These are phyloP conservation scores for Brachionus asplanchnoidis DNA, from an alignment of 1,140 invertebrate species.

Conservation along the genomic window DNA sequence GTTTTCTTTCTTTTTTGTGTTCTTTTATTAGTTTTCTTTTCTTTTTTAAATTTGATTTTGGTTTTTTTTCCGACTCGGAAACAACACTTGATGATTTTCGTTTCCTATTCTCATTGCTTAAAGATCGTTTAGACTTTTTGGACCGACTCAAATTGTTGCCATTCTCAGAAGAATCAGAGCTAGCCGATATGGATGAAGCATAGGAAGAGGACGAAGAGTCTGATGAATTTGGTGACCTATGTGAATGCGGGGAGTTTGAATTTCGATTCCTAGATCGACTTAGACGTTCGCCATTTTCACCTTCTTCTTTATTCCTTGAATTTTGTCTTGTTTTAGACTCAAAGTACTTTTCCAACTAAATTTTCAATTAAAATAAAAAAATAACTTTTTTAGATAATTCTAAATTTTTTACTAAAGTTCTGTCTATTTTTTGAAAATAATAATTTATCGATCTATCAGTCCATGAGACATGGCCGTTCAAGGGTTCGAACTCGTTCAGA, in stretches of 20 bases:
- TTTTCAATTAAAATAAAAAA: background rate
- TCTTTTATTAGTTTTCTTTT: background rate
- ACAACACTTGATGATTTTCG: background rate
- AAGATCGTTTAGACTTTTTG: background rate
- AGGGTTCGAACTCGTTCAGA: conserved; percentile 86
- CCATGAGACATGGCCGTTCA: conserved; percentile 93
- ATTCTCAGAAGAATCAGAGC: background rate
- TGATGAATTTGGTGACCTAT: background rate
- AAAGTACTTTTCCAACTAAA: conserved; percentile 29
- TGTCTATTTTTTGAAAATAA: conserved; percentile 91
- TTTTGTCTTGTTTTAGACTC: background rate
- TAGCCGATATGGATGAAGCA: background rate
- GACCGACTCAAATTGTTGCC: background rate
- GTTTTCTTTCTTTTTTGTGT: background rate
- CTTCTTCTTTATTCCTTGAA: background rate
- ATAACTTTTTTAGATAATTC: background rate
- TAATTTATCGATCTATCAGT: conserved; percentile 95
- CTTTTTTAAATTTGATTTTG: background rate
- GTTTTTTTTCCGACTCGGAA: background rate
- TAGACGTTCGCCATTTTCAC: background rate
- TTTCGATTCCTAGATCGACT: background rate
- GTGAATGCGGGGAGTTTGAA: background rate
- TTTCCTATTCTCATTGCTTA: conserved; percentile 22
- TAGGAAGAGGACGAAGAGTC: background rate
- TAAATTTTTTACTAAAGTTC: background rate